Percentiles rank a stretch among this genome's conserved stretches.
Conservation (phyloP, 2,797 vertebrate genomes). For the Melanotaenia nigrans region DNA sequence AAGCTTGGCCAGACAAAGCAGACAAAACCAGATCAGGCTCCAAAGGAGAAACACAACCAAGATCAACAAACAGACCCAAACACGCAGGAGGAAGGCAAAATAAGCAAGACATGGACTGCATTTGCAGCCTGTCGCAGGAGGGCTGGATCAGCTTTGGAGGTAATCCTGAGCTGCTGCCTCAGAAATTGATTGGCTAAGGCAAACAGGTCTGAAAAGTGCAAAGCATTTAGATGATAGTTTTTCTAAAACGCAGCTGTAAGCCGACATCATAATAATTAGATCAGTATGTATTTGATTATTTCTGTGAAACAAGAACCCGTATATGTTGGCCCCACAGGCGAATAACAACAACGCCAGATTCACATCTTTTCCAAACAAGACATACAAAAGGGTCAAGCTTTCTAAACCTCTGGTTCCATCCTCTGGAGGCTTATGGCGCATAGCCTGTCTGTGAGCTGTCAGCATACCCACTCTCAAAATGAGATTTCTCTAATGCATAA, state of each 20-base stretch:
- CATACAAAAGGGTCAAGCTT: conserved; percentile 23
- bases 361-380: conserved; percentile 48
- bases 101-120: conserved; percentile 60
- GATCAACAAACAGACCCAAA: conserved; percentile 73
- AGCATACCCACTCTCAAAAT: not conserved
- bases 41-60: conserved; percentile 59
- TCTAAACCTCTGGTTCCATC: conserved; percentile 23
- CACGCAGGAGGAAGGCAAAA: conserved; percentile 68
- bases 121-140: conserved; percentile 30
- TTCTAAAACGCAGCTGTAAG: conserved; percentile 61
- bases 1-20: conserved; percentile 63
- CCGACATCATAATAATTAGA: conserved; percentile 74
- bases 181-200: conserved; percentile 81
- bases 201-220: conserved; percentile 59
- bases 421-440: conserved; percentile 3
- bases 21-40: conserved; percentile 51
- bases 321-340: conserved; percentile 24
- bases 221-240: conserved; percentile 60
- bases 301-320: conserved; percentile 61
- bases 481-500: not conserved
- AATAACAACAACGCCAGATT: conserved; percentile 50
- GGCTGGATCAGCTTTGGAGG: conserved; percentile 49
- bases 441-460: not conserved
- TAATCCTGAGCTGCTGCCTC: conserved; percentile 69
- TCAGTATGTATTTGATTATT: conserved; percentile 68